A percentile compares a stretch with the other conserved stretches of the same genome.
Evolutionary conservation across 2,113 vertebrate species (phyloP).

Genomic region (Saccopteryx leptura): DNA sequence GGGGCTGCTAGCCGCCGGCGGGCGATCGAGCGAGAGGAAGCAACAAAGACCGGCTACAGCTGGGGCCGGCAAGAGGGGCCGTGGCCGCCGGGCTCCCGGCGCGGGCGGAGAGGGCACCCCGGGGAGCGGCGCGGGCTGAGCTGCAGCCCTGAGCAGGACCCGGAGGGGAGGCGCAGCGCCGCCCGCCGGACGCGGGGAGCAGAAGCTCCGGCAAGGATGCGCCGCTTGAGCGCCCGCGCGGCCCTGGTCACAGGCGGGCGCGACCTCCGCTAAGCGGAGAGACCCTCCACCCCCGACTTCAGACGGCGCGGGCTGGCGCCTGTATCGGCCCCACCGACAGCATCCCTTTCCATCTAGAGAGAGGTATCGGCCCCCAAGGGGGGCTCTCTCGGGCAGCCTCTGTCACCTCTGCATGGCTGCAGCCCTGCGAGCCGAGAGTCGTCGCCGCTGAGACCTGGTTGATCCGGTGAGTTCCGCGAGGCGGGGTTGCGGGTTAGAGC

Average conservation of each 20-base stretch:
- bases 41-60: slow-evolving; percentile 83
- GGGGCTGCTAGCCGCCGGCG: slow-evolving; percentile 53
- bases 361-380: slow-evolving; percentile 40
- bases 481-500: neutral
- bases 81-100: slow-evolving; percentile 60
- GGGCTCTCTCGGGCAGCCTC: slow-evolving; percentile 7
- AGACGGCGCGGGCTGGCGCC: slow-evolving; percentile 2
- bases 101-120: slow-evolving; percentile 69
- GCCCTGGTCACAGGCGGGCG: slow-evolving; percentile 1
- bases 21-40: slow-evolving; percentile 67
- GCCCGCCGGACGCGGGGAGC: slow-evolving; percentile 73
- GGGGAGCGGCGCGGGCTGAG: slow-evolving; percentile 72
- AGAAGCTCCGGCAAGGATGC: slow-evolving; percentile 62
- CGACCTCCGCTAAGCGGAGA: slow-evolving; percentile 62
- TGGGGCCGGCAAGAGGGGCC: slow-evolving; percentile 76
- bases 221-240: slow-evolving; percentile 2
- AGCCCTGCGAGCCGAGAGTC: slow-evolving; percentile 19
- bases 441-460: slow-evolving; percentile 65
- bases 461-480: slow-evolving; percentile 73
- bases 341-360: neutral
- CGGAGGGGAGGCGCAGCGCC: slow-evolving; percentile 76
- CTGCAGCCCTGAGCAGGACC: slow-evolving; percentile 66
- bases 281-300: neutral
- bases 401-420: slow-evolving; percentile 58
- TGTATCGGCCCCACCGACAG: neutral